A percentile compares a stretch with the other conserved stretches of the same genome.
phyloP scores from a whole-genome alignment of 2,113 vertebrate genomes.

The Osmerus eperlanus region DNA sequence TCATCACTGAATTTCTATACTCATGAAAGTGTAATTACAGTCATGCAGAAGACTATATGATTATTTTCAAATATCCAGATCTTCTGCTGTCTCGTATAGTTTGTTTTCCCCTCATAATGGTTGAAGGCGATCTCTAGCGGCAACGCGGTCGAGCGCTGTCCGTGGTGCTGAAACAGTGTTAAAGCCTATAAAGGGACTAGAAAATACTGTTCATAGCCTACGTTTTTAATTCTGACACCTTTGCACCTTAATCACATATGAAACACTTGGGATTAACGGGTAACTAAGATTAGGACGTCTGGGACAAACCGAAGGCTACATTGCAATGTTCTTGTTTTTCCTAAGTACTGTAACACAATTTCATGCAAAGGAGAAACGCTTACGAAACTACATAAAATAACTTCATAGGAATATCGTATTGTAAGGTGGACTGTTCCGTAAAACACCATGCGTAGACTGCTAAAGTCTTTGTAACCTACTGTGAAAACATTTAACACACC shows the following conservation, averaged over 20 bases:
- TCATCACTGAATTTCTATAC: too few species aligned
- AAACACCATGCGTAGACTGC: too few species aligned
- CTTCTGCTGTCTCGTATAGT: too few species aligned
- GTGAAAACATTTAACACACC: background rate
- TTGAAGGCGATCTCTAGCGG: conserved; percentile 55
- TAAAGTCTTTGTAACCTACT: too few species aligned
- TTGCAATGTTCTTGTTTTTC: background rate
- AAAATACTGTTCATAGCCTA: background rate
- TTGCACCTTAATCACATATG: conserved; percentile 2
- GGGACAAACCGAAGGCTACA: background rate
- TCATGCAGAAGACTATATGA: too few species aligned
- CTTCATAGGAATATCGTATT: background rate
- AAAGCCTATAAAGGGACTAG: background rate
- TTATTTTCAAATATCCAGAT: too few species aligned
- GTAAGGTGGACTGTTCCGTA: background rate
- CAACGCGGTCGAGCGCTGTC: conserved; percentile 38
- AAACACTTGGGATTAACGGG: conserved; percentile 3
- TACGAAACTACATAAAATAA: background rate
- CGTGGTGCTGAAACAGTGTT: conserved; percentile 42
- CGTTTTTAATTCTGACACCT: background rate
- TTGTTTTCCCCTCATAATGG: background rate
- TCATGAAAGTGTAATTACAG: too few species aligned
- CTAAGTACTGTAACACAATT: background rate
- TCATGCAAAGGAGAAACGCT: background rate
- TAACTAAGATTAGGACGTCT: background rate